Evolutionary conservation across 1,140 invertebrate species (phyloP).

Genomic region (Neotoxoptera formosana): DNA sequence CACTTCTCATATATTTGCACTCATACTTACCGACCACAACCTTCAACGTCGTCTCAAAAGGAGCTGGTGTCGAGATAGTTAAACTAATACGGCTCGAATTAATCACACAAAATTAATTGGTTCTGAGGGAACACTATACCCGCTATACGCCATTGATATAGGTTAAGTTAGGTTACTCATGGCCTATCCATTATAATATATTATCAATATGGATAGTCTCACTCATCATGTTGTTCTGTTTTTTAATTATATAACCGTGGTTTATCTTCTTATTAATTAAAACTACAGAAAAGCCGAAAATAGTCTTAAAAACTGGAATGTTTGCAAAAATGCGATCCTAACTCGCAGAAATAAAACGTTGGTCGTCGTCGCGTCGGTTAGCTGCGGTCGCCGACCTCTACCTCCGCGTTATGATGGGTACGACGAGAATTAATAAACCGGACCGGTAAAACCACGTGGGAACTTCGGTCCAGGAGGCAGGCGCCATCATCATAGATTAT

Average conservation of each 20-base stretch:
- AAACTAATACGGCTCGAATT: background rate
- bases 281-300: background rate
- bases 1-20: too few species aligned
- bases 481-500: background rate
- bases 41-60: too few species aligned
- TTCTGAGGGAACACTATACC: background rate
- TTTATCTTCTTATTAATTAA: background rate
- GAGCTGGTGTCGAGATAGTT: too few species aligned
- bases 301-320: background rate
- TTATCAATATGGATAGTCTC: background rate
- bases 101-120: background rate
- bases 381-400: background rate
- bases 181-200: background rate
- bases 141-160: too few species aligned
- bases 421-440: background rate
- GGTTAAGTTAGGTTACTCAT: too few species aligned
- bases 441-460: background rate
- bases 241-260: background rate
- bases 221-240: background rate
- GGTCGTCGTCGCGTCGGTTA: background rate
- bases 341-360: background rate
- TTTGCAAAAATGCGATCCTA: background rate
- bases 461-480: background rate
- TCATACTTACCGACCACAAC: too few species aligned
- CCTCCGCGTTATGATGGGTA: background rate